Percentiles rank a stretch among this genome's conserved stretches.
phyloP scores from a whole-genome alignment of 37 sponge, comb jelly and placozoan genomes.

The Agelas oroides region DNA sequence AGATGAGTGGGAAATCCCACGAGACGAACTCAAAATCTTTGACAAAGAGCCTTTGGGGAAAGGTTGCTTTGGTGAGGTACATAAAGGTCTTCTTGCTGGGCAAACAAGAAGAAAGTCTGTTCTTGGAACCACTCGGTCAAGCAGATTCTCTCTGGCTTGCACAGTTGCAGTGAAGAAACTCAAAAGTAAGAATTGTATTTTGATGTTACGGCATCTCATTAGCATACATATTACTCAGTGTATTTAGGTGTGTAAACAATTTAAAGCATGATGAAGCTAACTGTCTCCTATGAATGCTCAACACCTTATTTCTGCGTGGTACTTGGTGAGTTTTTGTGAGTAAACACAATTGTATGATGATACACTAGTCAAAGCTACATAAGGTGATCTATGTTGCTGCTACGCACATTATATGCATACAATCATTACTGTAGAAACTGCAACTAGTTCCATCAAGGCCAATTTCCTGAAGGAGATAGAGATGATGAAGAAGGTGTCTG shows the following conservation, averaged over 20 bases:
- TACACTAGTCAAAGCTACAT: too few species aligned
- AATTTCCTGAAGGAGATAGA: conserved; percentile 75
- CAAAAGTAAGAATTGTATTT: conserved; percentile 42
- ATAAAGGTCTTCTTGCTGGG: conserved; percentile 42
- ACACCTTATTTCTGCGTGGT: too few species aligned
- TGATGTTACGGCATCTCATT: too few species aligned
- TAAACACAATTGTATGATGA: too few species aligned
- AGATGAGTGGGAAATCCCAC: conserved; percentile 73
- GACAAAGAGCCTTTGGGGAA: conserved; percentile 59
- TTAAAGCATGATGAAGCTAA: too few species aligned
- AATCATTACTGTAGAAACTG: conserved; percentile 18
- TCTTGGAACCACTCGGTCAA: background rate
- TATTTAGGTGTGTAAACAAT: too few species aligned
- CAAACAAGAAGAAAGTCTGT: background rate
- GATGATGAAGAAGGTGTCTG: conserved; percentile 78
- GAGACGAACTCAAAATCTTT: conserved; percentile 26
- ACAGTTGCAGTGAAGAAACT: conserved; percentile 75
- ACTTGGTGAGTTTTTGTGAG: too few species aligned
- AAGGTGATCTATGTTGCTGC: too few species aligned
- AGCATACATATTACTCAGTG: background rate
- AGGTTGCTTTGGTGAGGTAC: conserved; percentile 77
- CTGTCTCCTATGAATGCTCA: too few species aligned
- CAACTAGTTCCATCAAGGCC: conserved; percentile 30
- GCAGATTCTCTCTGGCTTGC: background rate
- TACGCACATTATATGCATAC: background rate